Conservation (phyloP, 2,797 vertebrate species). For the Coluber constrictor region DNA sequence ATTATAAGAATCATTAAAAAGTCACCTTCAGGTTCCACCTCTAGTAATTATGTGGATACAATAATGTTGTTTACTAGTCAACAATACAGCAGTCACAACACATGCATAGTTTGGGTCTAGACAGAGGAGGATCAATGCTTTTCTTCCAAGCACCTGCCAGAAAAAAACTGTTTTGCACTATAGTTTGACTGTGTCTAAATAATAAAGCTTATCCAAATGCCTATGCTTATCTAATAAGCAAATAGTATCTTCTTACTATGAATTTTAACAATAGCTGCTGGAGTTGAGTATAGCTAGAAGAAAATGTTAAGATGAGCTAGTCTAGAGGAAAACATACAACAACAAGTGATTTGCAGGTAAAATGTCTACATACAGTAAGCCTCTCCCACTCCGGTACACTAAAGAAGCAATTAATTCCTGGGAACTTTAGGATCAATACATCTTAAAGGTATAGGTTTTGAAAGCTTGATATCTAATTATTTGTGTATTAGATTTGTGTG, state of each 20-base stretch:
- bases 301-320: too few species aligned
- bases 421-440: too few species aligned
- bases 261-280: neutral
- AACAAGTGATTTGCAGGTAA: neutral
- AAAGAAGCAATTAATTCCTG: neutral
- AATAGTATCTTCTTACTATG: neutral
- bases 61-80: neutral
- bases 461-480: too few species aligned
- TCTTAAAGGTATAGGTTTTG: too few species aligned
- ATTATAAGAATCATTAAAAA: neutral
- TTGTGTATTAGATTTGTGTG: too few species aligned
- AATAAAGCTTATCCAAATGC: neutral
- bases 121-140: neutral
- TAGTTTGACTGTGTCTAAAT: neutral
- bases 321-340: neutral
- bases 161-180: neutral
- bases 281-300: neutral
- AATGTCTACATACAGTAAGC: neutral
- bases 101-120: neutral
- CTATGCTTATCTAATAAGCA: neutral
- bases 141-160: neutral
- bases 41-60: neutral
- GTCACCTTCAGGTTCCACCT: neutral
- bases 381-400: too few species aligned
- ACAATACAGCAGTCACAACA: neutral